phyloP scores from a whole-genome alignment of 2,797 vertebrate genomes.

The Clarias platycephalus region DNA sequence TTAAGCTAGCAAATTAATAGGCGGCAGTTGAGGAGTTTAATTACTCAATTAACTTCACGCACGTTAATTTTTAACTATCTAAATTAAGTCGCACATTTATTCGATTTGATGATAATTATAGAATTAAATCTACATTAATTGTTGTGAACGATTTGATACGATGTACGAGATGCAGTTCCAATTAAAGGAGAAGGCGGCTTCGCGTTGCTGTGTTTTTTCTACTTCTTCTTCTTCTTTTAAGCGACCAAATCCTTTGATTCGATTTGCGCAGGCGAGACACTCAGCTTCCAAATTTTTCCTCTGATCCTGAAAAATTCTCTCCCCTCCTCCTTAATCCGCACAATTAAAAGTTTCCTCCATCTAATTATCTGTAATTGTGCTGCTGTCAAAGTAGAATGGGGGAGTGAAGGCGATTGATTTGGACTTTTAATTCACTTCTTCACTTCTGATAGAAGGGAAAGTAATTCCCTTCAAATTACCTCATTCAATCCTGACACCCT shows the following conservation, averaged over 20 bases:
- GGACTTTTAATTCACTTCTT: conserved; percentile 99
- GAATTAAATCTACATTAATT: conserved; percentile 99
- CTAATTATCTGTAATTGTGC: conserved; percentile 99
- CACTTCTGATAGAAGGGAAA: conserved; percentile 99
- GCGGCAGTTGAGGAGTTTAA: conserved; percentile 99
- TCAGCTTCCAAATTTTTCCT: conserved; percentile 83
- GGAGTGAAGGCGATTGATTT: conserved; percentile 97
- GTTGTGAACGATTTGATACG: conserved; percentile 98
- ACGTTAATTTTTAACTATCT: conserved; percentile 99
- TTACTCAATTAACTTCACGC: conserved; percentile 99
- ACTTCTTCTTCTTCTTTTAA: conserved; percentile 74
- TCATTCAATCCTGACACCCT: conserved; percentile 99
- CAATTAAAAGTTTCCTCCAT: conserved; percentile 99
- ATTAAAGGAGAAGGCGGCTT: conserved; percentile 89
- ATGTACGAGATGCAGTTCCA: conserved; percentile 94
- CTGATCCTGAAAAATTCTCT: conserved; percentile 94
- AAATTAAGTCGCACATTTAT: conserved; percentile 99
- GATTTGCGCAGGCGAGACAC: conserved; percentile 89
- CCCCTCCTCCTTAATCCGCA: conserved; percentile 90
- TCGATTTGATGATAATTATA: conserved; percentile 99
- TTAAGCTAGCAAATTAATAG: conserved; percentile 99
- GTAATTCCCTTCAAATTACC: conserved; percentile 99
- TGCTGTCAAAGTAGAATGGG: conserved; percentile 92
- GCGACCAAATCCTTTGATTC: conserved; percentile 94
- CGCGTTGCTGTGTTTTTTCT: conserved; percentile 79